Percentiles rank a stretch among this genome's conserved stretches.
Evolutionary conservation across 2,888 invertebrate species (phyloP).

Genomic region (Deladenus siricidicola): DNA sequence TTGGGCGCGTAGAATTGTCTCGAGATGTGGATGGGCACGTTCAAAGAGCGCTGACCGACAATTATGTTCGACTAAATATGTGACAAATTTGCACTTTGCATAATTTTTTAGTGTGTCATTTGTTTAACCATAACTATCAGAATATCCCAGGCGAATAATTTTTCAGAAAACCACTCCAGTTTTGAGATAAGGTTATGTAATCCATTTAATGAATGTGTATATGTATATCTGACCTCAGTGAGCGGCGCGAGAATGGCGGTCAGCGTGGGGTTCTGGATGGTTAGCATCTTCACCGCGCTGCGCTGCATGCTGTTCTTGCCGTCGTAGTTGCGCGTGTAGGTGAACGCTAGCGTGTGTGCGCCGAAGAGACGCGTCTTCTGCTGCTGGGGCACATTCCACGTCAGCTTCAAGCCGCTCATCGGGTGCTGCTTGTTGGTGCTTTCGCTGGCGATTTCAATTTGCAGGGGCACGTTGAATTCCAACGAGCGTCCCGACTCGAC

Average conservation of each 20-base stretch:
- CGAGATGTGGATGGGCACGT: conserved; percentile 23
- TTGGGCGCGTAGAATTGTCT: conserved; percentile 26
- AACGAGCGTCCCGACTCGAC: conserved; percentile 21
- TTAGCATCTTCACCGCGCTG: no score
- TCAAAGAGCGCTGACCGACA: conserved; percentile 7
- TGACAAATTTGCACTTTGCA: no score
- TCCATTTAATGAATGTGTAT: no score
- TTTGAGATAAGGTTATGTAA: no score
- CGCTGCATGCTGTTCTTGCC: not conserved
- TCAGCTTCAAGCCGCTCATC: conserved; percentile 12
- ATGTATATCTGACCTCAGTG: no score
- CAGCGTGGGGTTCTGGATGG: no score
- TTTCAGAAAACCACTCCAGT: not conserved
- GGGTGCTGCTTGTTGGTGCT: conserved; percentile 1
- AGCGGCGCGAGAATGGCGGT: no score
- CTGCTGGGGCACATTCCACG: conserved; percentile 11
- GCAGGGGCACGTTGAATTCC: conserved; percentile 26
- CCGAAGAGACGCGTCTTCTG: conserved; percentile 25
- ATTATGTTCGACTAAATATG: conserved; percentile 2
- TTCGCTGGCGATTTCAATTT: not conserved
- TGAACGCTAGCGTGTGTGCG: conserved; percentile 31
- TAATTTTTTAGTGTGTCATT: no score
- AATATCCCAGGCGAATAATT: no score
- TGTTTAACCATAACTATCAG: no score
- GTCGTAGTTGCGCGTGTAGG: conserved; percentile 19